Percentiles rank a stretch among this genome's conserved stretches.
Evolutionary conservation across 2,888 invertebrate species (phyloP).

Genomic region (Chelonus formosanus): DNA sequence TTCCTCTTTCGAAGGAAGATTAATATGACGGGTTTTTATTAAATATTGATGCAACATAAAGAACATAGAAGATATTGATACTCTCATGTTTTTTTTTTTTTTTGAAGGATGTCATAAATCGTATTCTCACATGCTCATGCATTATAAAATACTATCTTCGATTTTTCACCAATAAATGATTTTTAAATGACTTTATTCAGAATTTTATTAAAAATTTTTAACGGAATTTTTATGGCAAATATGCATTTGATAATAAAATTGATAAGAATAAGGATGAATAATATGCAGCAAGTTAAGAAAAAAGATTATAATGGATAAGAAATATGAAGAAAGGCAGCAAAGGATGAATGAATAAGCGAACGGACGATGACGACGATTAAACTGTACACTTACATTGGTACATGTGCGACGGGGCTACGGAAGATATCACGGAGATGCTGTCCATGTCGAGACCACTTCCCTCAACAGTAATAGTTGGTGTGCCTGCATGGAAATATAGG

Average conservation of each 20-base stretch:
- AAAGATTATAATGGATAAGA: slow-evolving; percentile 5
- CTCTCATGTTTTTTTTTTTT: slow-evolving; percentile 32
- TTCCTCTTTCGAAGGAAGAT: slow-evolving; percentile 7
- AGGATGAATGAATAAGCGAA: slow-evolving; percentile 26
- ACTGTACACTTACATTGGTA: slow-evolving; percentile 74
- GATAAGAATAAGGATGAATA: background rate
- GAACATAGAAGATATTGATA: slow-evolving; percentile 47
- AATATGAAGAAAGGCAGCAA: slow-evolving; percentile 16
- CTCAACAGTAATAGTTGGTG: slow-evolving; percentile 65
- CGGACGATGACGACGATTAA: slow-evolving; percentile 32
- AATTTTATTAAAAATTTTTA: too few relatives aligned
- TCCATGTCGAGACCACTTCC: slow-evolving; percentile 76
- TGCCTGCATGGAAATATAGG: slow-evolving; percentile 62
- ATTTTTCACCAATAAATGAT: too few relatives aligned
- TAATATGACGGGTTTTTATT: slow-evolving; percentile 15
- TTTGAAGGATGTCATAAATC: slow-evolving; percentile 14
- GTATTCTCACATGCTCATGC: slow-evolving; percentile 39
- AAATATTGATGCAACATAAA: slow-evolving; percentile 54
- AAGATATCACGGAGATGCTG: slow-evolving; percentile 76
- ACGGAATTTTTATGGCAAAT: too few relatives aligned
- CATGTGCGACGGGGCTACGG: slow-evolving; percentile 73
- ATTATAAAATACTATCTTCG: slow-evolving; percentile 15
- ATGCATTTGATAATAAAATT: too few relatives aligned
- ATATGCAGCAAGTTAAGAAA: background rate
- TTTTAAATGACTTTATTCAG: too few relatives aligned